Evolutionary conservation across 2,797 vertebrate species (phyloP).

Genomic region (Xiphorhynchus erythropygius): DNA sequence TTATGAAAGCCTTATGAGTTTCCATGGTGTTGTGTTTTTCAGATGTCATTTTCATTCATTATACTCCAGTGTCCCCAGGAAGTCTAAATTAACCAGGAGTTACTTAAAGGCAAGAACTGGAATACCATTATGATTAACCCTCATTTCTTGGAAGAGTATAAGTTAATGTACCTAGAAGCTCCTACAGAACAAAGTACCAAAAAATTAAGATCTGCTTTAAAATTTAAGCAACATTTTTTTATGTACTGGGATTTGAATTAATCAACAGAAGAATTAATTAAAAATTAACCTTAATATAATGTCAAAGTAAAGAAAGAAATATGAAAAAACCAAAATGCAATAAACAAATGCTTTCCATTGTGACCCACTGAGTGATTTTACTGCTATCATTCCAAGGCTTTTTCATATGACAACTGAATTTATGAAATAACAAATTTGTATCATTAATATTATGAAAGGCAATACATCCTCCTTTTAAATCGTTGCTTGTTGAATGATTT

Average conservation of each 20-base stretch:
- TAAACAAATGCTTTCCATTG: neutral
- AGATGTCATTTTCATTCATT: neutral
- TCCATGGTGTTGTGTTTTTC: neutral
- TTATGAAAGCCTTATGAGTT: constrained; percentile 3
- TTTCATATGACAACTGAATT: neutral
- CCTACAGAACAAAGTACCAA: neutral
- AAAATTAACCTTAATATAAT: neutral
- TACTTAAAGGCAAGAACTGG: neutral
- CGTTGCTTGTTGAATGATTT: neutral
- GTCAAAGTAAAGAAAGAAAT: neutral
- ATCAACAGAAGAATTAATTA: neutral
- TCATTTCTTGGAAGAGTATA: neutral
- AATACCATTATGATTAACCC: neutral
- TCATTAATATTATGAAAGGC: neutral
- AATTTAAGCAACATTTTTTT: neutral
- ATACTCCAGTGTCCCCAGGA: neutral
- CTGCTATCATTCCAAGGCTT: neutral
- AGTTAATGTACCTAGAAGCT: neutral
- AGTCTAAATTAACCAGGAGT: neutral
- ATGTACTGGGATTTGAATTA: neutral
- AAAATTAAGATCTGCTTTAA: neutral
- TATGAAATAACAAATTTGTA: neutral
- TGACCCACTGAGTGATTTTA: neutral
- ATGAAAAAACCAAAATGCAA: neutral
- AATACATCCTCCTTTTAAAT: neutral